Evolutionary conservation across 1,140 invertebrate species (phyloP).

Genomic region (Drosophila neocordata): DNA sequence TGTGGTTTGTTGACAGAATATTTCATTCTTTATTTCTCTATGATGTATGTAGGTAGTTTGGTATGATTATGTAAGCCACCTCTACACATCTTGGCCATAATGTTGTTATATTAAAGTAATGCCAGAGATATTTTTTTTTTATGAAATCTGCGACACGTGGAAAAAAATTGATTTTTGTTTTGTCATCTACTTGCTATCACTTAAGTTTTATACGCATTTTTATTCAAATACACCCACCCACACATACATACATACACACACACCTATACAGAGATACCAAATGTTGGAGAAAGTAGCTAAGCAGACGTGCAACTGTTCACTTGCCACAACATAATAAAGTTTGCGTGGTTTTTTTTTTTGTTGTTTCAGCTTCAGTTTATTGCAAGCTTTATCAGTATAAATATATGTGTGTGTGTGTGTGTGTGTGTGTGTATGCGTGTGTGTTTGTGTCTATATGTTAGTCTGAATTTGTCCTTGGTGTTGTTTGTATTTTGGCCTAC

Average conservation of each 20-base stretch:
- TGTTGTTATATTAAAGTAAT: too few relatives aligned
- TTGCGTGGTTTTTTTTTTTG: slow-evolving; percentile 12
- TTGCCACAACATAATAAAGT: slow-evolving; percentile 20
- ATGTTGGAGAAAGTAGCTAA: too few relatives aligned
- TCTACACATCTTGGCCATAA: background rate
- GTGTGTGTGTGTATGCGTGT: slow-evolving; percentile 16
- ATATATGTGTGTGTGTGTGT: slow-evolving; percentile 12
- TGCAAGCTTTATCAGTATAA: slow-evolving; percentile 25
- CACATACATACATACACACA: background rate
- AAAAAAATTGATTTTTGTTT: slow-evolving; percentile 44
- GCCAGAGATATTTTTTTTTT: background rate
- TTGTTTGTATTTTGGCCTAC: slow-evolving; percentile 49
- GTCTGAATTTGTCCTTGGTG: slow-evolving; percentile 47
- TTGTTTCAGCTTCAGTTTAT: background rate
- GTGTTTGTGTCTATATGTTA: slow-evolving; percentile 5
- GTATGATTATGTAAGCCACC: background rate
- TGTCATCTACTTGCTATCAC: background rate
- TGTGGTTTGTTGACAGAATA: too few relatives aligned
- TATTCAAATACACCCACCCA: slow-evolving; percentile 43
- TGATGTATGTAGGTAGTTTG: too few relatives aligned
- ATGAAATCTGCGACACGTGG: slow-evolving; percentile 2
- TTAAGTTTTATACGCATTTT: slow-evolving; percentile 19
- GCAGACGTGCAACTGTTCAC: slow-evolving; percentile 1
- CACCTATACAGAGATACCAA: too few relatives aligned
- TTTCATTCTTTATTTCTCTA: too few relatives aligned